Evolutionary conservation across 2,113 vertebrate species (phyloP).

Genomic region (Steatornis caripensis): DNA sequence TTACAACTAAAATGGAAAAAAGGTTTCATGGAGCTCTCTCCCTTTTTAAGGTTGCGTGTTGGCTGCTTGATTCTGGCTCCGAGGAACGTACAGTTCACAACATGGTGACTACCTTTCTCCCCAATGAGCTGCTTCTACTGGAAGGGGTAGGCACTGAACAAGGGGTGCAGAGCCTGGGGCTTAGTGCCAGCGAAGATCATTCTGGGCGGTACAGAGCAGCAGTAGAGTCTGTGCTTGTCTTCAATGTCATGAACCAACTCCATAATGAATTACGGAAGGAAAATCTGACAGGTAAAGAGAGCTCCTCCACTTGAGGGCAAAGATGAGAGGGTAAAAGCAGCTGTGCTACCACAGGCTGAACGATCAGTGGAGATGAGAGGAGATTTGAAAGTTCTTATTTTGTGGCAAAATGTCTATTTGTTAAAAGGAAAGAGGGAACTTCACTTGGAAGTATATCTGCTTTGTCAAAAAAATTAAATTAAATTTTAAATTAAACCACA

Average conservation of each 20-base stretch:
- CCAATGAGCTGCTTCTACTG: constrained; percentile 82
- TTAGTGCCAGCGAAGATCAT: constrained; percentile 64
- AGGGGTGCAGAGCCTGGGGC: constrained; percentile 80
- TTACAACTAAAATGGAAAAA: not conserved
- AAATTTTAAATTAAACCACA: not conserved
- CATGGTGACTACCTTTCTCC: constrained; percentile 88
- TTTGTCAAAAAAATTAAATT: not conserved
- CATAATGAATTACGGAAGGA: constrained; percentile 78
- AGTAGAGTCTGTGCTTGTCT: constrained; percentile 82
- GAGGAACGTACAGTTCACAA: constrained; percentile 88
- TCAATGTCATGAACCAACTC: constrained; percentile 81
- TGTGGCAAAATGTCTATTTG: not conserved
- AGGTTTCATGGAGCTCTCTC: not conserved
- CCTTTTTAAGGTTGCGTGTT: constrained; percentile 86
- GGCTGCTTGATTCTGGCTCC: constrained; percentile 88
- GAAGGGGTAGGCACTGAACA: constrained; percentile 78
- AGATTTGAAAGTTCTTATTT: not conserved
- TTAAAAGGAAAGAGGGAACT: not conserved
- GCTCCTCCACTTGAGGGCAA: not conserved
- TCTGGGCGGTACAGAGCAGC: constrained; percentile 87
- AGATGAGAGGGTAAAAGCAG: not conserved
- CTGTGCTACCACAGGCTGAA: not conserved
- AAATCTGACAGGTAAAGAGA: constrained; percentile 79
- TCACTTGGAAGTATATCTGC: not conserved
- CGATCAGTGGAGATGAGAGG: not conserved